phyloP scores from a whole-genome alignment of 2,113 vertebrate genomes.

The Trachemys scripta region DNA sequence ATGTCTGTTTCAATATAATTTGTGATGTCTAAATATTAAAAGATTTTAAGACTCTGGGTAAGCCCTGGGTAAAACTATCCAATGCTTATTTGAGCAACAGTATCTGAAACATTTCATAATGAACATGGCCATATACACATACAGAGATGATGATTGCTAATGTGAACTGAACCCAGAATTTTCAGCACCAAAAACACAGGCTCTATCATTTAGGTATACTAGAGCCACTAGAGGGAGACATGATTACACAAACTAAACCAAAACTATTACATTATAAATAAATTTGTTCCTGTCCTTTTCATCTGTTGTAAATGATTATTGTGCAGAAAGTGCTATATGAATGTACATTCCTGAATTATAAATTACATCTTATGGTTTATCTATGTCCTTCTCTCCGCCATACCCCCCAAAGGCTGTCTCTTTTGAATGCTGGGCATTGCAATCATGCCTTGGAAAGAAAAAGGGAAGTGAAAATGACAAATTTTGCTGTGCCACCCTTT shows the following conservation, averaged over 20 bases:
- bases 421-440: background rate
- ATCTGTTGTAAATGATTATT: background rate
- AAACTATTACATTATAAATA: background rate
- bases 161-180: background rate
- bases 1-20: background rate
- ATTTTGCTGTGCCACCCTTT: background rate
- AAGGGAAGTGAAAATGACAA: background rate
- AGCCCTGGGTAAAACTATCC: rapidly evolving
- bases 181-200: rapidly evolving
- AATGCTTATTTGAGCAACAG: background rate
- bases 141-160: background rate
- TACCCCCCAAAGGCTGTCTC: background rate
- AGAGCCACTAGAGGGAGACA: background rate
- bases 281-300: background rate
- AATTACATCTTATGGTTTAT: background rate
- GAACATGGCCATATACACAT: background rate
- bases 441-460: background rate
- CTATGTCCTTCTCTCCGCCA: background rate
- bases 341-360: background rate
- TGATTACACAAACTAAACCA: background rate
- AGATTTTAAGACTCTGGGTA: background rate
- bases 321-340: background rate
- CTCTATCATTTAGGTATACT: background rate
- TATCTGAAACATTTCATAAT: background rate
- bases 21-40: background rate